These are phyloP conservation scores for Mustela nigripes DNA, from an alignment of 2,113 vertebrate genomes.

Conservation along the genomic window DNA sequence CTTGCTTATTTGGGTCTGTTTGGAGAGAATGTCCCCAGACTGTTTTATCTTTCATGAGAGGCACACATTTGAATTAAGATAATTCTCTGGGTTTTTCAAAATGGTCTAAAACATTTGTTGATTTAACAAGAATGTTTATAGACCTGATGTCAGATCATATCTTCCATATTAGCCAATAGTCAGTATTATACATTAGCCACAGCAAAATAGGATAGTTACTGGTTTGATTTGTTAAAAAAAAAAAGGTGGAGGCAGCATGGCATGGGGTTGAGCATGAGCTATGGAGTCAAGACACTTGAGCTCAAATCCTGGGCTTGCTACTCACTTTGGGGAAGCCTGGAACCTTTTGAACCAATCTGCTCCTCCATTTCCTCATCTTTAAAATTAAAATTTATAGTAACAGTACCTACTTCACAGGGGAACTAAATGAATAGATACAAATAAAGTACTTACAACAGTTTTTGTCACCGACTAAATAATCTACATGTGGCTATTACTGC, in stretches of 20 bases:
- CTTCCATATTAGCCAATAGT: not conserved
- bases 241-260: not conserved
- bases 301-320: not conserved
- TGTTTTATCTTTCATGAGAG: not conserved
- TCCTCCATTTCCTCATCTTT: not conserved
- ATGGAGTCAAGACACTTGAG: not conserved
- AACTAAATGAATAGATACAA: not conserved
- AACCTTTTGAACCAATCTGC: not conserved
- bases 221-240: not conserved
- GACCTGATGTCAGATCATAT: not conserved
- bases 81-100: not conserved
- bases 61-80: not conserved
- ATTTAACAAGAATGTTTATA: not conserved
- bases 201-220: not conserved
- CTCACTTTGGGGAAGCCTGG: not conserved
- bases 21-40: not conserved
- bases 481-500: not conserved
- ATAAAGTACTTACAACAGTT: not conserved
- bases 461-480: not conserved
- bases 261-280: fast-evolving
- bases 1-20: not conserved
- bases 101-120: not conserved
- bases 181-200: not conserved
- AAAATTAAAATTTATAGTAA: not conserved
- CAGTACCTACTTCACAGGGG: not conserved